Evolutionary conservation across 2,113 vertebrate genomes (phyloP).

Genomic region (Sceloporus undulatus): DNA sequence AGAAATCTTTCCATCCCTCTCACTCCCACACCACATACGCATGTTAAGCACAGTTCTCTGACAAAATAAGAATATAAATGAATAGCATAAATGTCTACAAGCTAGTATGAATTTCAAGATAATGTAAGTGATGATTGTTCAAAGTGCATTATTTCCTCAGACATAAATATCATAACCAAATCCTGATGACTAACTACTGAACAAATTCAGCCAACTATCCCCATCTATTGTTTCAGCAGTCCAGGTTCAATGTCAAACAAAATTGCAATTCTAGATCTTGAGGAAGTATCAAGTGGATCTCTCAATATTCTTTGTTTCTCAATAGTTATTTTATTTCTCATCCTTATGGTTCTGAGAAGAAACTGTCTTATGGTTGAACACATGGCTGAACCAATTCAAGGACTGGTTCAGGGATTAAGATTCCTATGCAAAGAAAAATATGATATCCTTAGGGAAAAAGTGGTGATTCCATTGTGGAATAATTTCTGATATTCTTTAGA

Average conservation of each 20-base stretch:
- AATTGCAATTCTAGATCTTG: not conserved
- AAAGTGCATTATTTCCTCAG: slow-evolving; percentile 45
- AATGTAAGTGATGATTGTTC: slow-evolving; percentile 46
- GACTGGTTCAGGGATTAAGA: not conserved
- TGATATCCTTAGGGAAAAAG: not conserved
- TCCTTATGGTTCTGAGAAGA: not conserved
- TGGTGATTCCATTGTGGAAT: slow-evolving; percentile 29
- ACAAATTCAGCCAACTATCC: not conserved
- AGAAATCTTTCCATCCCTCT: not conserved
- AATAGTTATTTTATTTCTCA: not conserved
- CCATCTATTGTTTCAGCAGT: not conserved
- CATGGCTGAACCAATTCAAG: fast-evolving
- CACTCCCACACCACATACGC: not conserved
- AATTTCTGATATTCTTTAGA: not conserved
- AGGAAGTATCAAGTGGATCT: fast-evolving
- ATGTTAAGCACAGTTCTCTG: not conserved
- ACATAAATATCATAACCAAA: slow-evolving; percentile 7
- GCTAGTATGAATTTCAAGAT: slow-evolving; percentile 39
- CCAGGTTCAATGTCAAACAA: not conserved
- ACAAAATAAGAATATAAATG: slow-evolving; percentile 38
- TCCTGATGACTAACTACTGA: slow-evolving; percentile 28
- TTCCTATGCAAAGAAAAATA: not conserved
- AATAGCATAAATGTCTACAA: slow-evolving; percentile 21
- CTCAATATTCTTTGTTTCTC: not conserved
- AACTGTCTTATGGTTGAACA: not conserved